These are phyloP conservation scores for Trachemys scripta DNA, from an alignment of 2,113 vertebrate genomes.

Conservation along the genomic window DNA sequence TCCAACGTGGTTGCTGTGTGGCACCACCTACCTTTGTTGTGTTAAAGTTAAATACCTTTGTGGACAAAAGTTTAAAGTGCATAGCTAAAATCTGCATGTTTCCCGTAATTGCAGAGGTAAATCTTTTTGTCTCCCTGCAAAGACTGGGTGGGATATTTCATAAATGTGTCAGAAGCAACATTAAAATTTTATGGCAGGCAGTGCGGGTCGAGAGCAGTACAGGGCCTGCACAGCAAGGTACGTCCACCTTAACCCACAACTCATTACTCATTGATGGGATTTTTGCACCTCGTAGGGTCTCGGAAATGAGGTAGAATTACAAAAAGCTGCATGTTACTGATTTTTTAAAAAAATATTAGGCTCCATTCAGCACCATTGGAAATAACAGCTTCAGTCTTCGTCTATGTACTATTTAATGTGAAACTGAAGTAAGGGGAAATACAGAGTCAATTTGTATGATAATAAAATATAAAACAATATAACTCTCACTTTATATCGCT, in stretches of 20 bases:
- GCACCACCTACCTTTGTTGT: slow-evolving; percentile 63
- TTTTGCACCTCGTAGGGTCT: slow-evolving; percentile 46
- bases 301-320: slow-evolving; percentile 32
- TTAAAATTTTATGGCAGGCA: slow-evolving; percentile 88
- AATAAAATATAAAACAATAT: not conserved
- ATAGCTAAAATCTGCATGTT: slow-evolving; percentile 43
- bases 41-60: slow-evolving; percentile 69
- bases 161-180: slow-evolving; percentile 84
- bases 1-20: slow-evolving; percentile 34
- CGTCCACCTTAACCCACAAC: slow-evolving; percentile 78
- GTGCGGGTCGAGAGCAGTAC: slow-evolving; percentile 79
- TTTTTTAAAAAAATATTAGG: slow-evolving; percentile 34
- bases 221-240: slow-evolving; percentile 85
- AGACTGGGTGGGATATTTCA: slow-evolving; percentile 77
- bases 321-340: slow-evolving; percentile 48
- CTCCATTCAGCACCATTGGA: not conserved
- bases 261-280: slow-evolving; percentile 79
- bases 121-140: slow-evolving; percentile 78
- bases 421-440: slow-evolving; percentile 5
- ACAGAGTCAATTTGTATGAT: not conserved
- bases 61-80: slow-evolving; percentile 71
- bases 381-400: not conserved
- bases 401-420: slow-evolving; percentile 5
- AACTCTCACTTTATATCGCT: not conserved
- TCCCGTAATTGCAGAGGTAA: slow-evolving; percentile 79